Evolutionary conservation across 1,140 invertebrate genomes (phyloP).

Genomic region (Ips nitidus): DNA sequence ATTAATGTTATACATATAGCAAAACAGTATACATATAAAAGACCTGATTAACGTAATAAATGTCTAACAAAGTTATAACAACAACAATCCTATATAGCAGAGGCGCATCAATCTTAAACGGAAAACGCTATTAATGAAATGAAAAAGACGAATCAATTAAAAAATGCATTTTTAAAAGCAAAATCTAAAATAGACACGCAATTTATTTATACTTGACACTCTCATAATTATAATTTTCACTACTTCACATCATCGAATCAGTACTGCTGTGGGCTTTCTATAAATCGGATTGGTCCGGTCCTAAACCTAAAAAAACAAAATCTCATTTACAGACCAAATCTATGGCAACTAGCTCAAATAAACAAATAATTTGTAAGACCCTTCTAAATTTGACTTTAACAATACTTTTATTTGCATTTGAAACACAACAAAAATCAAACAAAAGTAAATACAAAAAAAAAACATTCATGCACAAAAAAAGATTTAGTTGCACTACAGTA

Average conservation of each 20-base stretch:
- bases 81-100: no score
- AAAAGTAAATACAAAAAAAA: slow-evolving; percentile 22
- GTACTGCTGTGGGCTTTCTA: slow-evolving; percentile 35
- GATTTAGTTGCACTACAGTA: slow-evolving; percentile 31
- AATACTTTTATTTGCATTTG: slow-evolving; percentile 44
- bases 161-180: no score
- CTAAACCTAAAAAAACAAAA: slow-evolving; percentile 44
- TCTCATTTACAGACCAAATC: background rate
- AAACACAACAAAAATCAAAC: slow-evolving; percentile 24
- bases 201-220: background rate
- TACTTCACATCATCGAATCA: slow-evolving; percentile 22
- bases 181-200: no score
- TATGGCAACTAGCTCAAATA: slow-evolving; percentile 12
- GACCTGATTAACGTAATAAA: no score
- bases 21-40: no score
- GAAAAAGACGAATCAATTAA: no score
- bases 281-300: slow-evolving; percentile 50
- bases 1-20: no score
- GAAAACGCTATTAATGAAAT: no score
- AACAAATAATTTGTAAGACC: slow-evolving; percentile 13
- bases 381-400: slow-evolving; percentile 21
- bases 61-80: no score
- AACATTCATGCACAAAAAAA: slow-evolving; percentile 30
- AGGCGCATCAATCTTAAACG: no score
- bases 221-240: background rate